Percentiles rank a stretch among this genome's conserved stretches.
Evolutionary conservation across 2,888 invertebrate genomes (phyloP).

Genomic region (Phorcus lineatus): DNA sequence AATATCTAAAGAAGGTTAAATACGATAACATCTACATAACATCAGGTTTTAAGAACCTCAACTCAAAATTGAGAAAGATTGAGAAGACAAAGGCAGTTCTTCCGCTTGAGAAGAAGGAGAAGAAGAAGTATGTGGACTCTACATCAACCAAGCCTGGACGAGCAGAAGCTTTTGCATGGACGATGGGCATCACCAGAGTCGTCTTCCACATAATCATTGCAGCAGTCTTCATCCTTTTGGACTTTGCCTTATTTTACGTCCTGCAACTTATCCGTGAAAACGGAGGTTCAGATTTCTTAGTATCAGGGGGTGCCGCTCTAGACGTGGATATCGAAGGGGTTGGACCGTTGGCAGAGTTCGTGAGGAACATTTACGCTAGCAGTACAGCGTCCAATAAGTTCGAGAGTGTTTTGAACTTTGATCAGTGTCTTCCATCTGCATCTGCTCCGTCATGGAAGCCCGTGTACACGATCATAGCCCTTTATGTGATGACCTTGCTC

Average conservation of each 20-base stretch:
- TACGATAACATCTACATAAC: slow-evolving; percentile 23
- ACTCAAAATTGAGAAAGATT: not conserved
- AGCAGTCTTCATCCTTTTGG: not conserved
- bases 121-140: slow-evolving; percentile 4
- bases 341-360: not conserved
- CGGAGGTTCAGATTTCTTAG: not conserved
- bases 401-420: not conserved
- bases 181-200: slow-evolving; percentile 7
- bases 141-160: not conserved
- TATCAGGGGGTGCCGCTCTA: not conserved
- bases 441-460: not conserved
- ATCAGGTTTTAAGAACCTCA: not conserved
- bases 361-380: not conserved
- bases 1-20: not conserved
- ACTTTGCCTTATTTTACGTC: slow-evolving; percentile 4
- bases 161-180: not conserved
- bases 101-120: slow-evolving; percentile 15
- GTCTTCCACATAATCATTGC: not conserved
- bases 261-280: not conserved
- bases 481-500: not conserved
- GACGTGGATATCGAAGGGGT: not conserved
- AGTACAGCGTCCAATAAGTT: not conserved
- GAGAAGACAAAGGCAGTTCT: not conserved
- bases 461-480: not conserved
- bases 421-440: slow-evolving; percentile 2